Base-by-base conservation (phyloP, 2,113 vertebrate genomes). In the Astur gentilis region DNA sequence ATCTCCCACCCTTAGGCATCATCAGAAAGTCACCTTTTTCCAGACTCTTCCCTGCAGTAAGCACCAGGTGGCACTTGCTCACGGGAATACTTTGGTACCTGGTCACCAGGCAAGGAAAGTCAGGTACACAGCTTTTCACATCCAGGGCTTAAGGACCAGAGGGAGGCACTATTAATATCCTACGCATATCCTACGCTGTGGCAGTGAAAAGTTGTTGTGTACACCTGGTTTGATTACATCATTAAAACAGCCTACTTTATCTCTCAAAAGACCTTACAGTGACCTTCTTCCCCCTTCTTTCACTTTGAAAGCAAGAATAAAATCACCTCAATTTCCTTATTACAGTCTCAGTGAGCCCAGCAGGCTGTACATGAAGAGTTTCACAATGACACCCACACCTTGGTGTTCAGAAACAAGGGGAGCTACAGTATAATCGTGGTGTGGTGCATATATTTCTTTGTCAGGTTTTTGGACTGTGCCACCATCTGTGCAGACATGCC, bases 121-220 rank as follows among this genome's bases (percentile, higher is more conserved):
- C 5, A 13, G 8, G 31, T 21, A 38, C n/a, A 16, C n/a, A 78
- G 27, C 42, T 94, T 78, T 50, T 64, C 25, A 61, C 49, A 61
- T 7, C 14, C 61, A 71, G 34, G 18, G 29, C 31, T 64, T 57
- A 38, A 55, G 38, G 61, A 40, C 38, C 42, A 44, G 38, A 71
- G 36, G 42, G 7, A 66, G 31, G 16, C 1, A 14, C 22, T 45
- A 26, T 47, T 58, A 18, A 38, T 22, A 50, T 16, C 18, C 50
- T 42, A 16, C 3, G 3, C 8, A 40, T 0, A 3, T 40, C 36
- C 50, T 58, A n/a, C 2, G 0, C 26, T n/a, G 11, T 22, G 32
- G 38, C 29, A 73, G 29, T 18, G 47, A 69, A 55, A 25, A 54
- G n/a, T 4, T 64, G 54, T 26, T 31, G 8, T 13, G 17, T 45